phyloP scores from a whole-genome alignment of 2,797 vertebrate genomes.

The Buceros bicornis region DNA sequence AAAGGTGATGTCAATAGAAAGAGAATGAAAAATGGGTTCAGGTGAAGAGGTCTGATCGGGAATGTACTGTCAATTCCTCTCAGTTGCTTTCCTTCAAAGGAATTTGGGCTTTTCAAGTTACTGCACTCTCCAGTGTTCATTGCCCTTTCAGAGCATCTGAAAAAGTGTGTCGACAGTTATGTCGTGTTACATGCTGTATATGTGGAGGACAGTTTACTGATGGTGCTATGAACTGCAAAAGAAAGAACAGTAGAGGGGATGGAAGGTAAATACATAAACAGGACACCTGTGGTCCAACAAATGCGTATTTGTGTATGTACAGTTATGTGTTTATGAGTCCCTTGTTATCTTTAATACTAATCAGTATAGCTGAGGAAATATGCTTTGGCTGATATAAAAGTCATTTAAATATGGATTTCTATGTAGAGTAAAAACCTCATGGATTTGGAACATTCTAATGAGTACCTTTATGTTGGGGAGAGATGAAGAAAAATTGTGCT shows the following conservation, averaged over 20 bases:
- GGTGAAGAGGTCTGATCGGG: conserved; percentile 37
- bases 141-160: conserved; percentile 8
- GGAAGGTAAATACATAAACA: not conserved
- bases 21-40: conserved; percentile 24
- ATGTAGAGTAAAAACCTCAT: not conserved
- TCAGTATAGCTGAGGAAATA: not conserved
- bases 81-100: not conserved
- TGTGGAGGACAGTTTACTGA: not conserved
- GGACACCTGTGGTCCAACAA: not conserved
- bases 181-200: not conserved
- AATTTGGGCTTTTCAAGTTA: conserved; percentile 21
- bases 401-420: not conserved
- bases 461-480: not conserved
- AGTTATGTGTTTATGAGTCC: not conserved
- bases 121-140: not conserved
- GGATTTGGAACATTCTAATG: not conserved
- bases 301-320: not conserved
- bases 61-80: not conserved
- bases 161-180: conserved; percentile 10
- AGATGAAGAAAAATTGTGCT: not conserved
- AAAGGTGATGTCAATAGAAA: not conserved
- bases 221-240: not conserved
- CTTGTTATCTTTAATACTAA: not conserved
- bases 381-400: not conserved
- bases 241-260: not conserved